Percentiles rank a stretch among this genome's conserved stretches.
These are phyloP conservation scores for Pristionchus entomophagus DNA, from an alignment of 2,888 invertebrate genomes.

Conservation along the genomic window DNA sequence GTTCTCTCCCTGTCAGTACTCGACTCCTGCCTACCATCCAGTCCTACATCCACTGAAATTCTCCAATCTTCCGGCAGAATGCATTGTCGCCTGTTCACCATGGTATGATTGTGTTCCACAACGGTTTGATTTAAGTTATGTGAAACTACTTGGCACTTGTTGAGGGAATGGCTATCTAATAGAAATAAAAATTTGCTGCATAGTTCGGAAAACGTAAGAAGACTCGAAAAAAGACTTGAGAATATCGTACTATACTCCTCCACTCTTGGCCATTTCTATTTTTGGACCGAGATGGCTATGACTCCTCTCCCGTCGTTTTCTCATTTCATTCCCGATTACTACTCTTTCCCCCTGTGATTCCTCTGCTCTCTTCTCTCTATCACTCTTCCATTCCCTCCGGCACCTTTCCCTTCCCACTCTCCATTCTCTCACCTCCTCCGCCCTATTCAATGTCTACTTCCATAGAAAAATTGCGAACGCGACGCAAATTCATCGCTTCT, in stretches of 20 bases:
- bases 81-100: neutral
- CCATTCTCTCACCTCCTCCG: slow-evolving; percentile 35
- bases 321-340: slow-evolving; percentile 7
- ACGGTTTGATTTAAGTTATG: no score
- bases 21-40: neutral
- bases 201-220: no score
- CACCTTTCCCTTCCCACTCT: neutral
- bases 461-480: slow-evolving; percentile 50
- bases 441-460: slow-evolving; percentile 1
- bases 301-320: neutral
- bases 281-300: neutral
- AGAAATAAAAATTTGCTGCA: no score
- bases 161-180: no score
- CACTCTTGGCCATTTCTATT: no score
- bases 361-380: slow-evolving; percentile 21
- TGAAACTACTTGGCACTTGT: no score
- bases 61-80: neutral
- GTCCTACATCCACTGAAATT: neutral
- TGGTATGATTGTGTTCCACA: neutral
- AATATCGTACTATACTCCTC: no score
- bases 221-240: no score
- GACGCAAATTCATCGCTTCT: slow-evolving; percentile 53
- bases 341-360: neutral
- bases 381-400: slow-evolving; percentile 16
- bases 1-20: neutral